Evolutionary conservation across 2,113 vertebrate species (phyloP).

Genomic region (Balaeniceps rex): DNA sequence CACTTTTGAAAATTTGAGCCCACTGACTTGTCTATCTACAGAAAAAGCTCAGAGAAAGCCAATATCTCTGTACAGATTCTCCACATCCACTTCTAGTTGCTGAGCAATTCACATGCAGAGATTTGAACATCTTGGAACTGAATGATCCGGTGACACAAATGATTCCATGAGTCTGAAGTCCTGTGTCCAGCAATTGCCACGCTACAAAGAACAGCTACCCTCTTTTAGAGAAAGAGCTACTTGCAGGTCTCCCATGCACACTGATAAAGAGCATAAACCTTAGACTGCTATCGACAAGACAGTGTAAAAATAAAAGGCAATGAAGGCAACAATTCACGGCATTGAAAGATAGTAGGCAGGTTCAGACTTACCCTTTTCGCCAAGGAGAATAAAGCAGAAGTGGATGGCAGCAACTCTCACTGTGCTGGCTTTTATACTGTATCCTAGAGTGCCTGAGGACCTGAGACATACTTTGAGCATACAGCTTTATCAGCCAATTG

Average conservation of each 20-base stretch:
- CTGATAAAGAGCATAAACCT: neutral
- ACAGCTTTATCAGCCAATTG: neutral
- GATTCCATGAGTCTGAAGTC: neutral
- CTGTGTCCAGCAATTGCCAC: neutral
- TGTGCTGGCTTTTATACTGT: slow-evolving; percentile 12
- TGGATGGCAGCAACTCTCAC: neutral
- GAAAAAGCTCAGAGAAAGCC: neutral
- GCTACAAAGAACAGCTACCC: neutral
- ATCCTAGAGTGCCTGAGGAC: neutral
- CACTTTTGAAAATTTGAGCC: neutral
- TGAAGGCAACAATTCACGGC: neutral
- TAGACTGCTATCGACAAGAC: neutral
- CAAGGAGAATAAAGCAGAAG: neutral
- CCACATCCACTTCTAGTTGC: neutral
- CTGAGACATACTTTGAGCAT: neutral
- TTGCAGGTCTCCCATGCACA: fast-evolving
- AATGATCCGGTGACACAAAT: neutral
- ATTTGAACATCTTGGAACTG: fast-evolving
- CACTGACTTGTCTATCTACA: neutral
- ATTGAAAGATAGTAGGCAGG: neutral
- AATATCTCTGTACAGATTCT: neutral
- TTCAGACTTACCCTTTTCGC: slow-evolving; percentile 11
- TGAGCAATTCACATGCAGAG: neutral
- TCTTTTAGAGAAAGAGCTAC: neutral
- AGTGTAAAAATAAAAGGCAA: neutral